Evolutionary conservation across 2,113 vertebrate genomes (phyloP).

Genomic region (Eptesicus fuscus): DNA sequence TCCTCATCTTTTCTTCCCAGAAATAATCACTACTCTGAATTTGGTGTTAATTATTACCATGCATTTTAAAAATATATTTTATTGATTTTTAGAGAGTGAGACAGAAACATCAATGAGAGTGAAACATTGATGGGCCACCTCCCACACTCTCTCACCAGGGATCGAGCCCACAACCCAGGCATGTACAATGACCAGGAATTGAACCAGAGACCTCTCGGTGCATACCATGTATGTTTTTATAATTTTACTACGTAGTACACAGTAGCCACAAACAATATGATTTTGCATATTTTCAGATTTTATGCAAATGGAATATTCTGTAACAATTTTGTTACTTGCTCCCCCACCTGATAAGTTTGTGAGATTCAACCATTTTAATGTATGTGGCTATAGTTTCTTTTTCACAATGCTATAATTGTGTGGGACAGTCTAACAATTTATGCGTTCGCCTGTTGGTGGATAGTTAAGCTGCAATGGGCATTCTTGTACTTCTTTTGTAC

Average conservation of each 20-base stretch:
- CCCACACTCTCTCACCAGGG: too few relatives aligned
- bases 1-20: not conserved
- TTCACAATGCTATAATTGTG: not conserved
- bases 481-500: not conserved
- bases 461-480: not conserved
- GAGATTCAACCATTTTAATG: conserved; percentile 36
- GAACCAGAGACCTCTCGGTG: too few relatives aligned
- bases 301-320: conserved; percentile 9
- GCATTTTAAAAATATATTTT: not conserved
- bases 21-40: conserved; percentile 14
- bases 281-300: conserved; percentile 39
- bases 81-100: too few relatives aligned
- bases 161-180: too few relatives aligned
- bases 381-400: conserved; percentile 25
- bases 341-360: not conserved
- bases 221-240: not conserved
- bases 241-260: not conserved
- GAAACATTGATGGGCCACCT: too few relatives aligned
- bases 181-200: too few relatives aligned
- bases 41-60: not conserved
- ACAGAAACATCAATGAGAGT: too few relatives aligned
- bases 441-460: not conserved
- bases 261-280: conserved; percentile 21
- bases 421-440: not conserved
- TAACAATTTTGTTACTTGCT: conserved; percentile 35